A percentile compares a stretch with the other conserved stretches of the same genome.
These are phyloP conservation scores for Paratrypauchen microcephalus DNA, from an alignment of 2,797 vertebrate genomes.

Conservation along the genomic window DNA sequence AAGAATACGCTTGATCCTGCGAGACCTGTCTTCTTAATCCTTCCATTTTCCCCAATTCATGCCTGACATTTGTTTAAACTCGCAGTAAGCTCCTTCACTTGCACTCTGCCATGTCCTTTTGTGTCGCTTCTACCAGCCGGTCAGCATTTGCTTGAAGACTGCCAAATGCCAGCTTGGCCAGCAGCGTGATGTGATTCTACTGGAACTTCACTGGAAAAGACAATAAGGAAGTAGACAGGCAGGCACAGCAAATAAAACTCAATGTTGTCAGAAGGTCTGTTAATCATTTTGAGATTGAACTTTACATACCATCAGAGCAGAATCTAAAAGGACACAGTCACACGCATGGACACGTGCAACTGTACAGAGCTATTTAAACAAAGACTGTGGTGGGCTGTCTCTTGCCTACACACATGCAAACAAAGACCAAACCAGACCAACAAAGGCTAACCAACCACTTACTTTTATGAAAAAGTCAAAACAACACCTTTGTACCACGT, in stretches of 20 bases:
- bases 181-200: conserved; percentile 32
- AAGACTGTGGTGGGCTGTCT: conserved; percentile 65
- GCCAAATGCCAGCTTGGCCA: conserved; percentile 3
- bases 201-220: conserved; percentile 33
- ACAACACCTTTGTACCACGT: background rate
- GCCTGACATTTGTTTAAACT: conserved; percentile 14
- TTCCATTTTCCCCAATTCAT: background rate
- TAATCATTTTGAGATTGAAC: background rate
- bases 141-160: conserved; percentile 11
- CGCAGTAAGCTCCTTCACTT: conserved; percentile 18
- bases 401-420: conserved; percentile 35
- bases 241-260: background rate
- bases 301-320: conserved; percentile 24
- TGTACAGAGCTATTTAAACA: conserved; percentile 77
- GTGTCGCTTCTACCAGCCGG: background rate
- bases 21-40: background rate
- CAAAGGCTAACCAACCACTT: background rate
- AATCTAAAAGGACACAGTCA: conserved; percentile 59
- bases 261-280: background rate
- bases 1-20: background rate
- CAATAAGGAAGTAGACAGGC: conserved; percentile 11
- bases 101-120: conserved; percentile 20
- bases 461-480: background rate
- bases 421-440: conserved; percentile 29
- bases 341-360: conserved; percentile 78